Base-by-base conservation (phyloP, 2,113 vertebrate species). In the Phaethornis superciliosus region DNA sequence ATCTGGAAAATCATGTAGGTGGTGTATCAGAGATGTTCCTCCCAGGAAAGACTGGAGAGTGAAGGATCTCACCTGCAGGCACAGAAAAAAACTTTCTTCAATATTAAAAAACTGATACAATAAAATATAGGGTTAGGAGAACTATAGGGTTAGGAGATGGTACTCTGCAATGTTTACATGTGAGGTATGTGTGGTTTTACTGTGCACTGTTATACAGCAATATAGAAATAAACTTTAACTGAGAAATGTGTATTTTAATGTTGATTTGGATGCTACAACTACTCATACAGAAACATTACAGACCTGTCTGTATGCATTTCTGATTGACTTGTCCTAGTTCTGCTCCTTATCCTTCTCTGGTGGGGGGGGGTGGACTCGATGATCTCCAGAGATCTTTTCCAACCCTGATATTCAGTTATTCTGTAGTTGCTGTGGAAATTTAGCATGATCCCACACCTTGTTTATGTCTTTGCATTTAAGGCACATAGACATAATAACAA, bases 391-490 rank as follows among this genome's bases (percentile, higher is more conserved):
- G 40, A 40, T 40, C 40, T 12, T 40, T 40, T 40, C 40, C 40
- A 40, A 40, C 40, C 40, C 40, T 40, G 40, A 40, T 12, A 40
- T 40, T 40, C 40, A 40, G 40, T 40, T 5, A 40, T 40, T 40
- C 40, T 40, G 40, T 40, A 40, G 27, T 40, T 55, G 4, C 32
- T 52, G 22, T 7, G 28, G 27, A 64, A 79, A 64, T 60, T 32
- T 75, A 79, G 3, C 14, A 28, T 5, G 1, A 59, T 2, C 5
- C 4, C 7, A 42, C 23, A 28, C 3, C 4, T 46, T 54, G 2
- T 3, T 69, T 81, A 15, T 52, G 23, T 40, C 21, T 26, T 23
- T 64, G 2, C 1, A 9, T 75, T 78, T 81, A 71, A 84, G 6
- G 54, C 40, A 28, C 4, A 56, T 3, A 64, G 15, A 24, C 58